Percentiles rank a stretch among this genome's conserved stretches.
phyloP scores from a whole-genome alignment of 1,140 invertebrate genomes.

The Habropoda laboriosa region DNA sequence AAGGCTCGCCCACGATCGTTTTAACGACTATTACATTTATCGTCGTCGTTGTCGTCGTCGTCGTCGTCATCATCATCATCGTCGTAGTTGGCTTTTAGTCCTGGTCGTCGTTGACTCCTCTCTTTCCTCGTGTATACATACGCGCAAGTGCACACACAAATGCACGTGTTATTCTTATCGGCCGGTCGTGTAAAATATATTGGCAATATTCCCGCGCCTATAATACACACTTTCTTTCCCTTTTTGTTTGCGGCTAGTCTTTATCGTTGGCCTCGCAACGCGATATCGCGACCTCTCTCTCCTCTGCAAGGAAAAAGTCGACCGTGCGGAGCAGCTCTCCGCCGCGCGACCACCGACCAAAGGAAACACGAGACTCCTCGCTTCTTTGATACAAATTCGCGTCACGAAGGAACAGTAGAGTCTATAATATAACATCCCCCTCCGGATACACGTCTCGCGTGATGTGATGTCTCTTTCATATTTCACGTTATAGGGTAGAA shows the following conservation, averaged over 20 bases:
- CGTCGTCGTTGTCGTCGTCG: neutral
- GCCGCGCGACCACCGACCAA: conserved; percentile 39
- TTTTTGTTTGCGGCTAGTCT: conserved; percentile 34
- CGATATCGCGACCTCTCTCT: conserved; percentile 71
- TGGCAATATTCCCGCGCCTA: neutral
- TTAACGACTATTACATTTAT: neutral
- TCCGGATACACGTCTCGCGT: no score
- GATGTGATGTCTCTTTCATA: no score
- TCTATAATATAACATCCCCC: neutral
- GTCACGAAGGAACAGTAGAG: neutral
- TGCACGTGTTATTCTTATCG: conserved; percentile 4
- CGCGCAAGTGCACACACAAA: no score
- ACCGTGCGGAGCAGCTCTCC: conserved; percentile 35
- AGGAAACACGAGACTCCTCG: conserved; percentile 44
- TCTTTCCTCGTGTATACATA: no score
- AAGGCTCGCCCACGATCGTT: conserved; percentile 21
- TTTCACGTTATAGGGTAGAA: no score
- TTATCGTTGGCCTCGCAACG: conserved; percentile 63
- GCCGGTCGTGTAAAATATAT: neutral
- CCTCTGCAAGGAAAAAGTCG: conserved; percentile 65
- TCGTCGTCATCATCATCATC: no score
- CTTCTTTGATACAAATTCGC: conserved; percentile 10
- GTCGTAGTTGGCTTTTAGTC: no score
- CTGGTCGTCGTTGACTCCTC: no score
- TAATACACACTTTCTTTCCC: neutral